Percentiles rank a stretch among this genome's conserved stretches.
These are phyloP conservation scores for Seriola dumerili DNA, from an alignment of 2,113 vertebrate genomes.

Conservation along the genomic window DNA sequence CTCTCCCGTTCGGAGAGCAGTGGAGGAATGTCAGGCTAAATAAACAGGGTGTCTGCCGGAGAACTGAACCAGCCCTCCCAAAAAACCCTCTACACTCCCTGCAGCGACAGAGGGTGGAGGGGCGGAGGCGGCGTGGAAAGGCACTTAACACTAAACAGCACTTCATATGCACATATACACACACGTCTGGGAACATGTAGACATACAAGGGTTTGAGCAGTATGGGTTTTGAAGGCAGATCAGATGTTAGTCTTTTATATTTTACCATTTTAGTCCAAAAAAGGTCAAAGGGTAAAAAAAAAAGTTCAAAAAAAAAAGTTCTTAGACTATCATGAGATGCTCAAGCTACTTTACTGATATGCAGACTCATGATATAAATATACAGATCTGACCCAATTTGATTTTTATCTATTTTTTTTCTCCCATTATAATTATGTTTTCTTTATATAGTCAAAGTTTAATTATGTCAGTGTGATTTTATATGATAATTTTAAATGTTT, in stretches of 20 bases:
- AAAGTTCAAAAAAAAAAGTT: no score
- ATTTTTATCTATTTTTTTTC: no score
- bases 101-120: neutral
- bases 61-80: slow-evolving; percentile 53
- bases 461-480: no score
- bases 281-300: no score
- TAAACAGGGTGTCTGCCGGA: slow-evolving; percentile 74
- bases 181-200: slow-evolving; percentile 37
- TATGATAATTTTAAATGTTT: no score
- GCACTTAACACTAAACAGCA: slow-evolving; percentile 66
- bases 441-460: no score
- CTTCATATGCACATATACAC: slow-evolving; percentile 4
- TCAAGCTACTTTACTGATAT: neutral
- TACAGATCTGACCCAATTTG: no score
- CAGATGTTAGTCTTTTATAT: slow-evolving; percentile 1
- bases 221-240: slow-evolving; percentile 13
- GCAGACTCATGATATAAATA: no score
- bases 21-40: slow-evolving; percentile 76
- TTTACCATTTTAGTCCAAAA: neutral
- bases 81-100: slow-evolving; percentile 56
- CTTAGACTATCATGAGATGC: neutral
- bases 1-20: slow-evolving; percentile 32
- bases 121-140: slow-evolving; percentile 20
- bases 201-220: slow-evolving; percentile 21
- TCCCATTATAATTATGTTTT: no score